Percentiles rank a stretch among this genome's conserved stretches.
These are phyloP conservation scores for Brachionus angularis DNA, from an alignment of 1,140 invertebrate genomes.

Conservation along the genomic window DNA sequence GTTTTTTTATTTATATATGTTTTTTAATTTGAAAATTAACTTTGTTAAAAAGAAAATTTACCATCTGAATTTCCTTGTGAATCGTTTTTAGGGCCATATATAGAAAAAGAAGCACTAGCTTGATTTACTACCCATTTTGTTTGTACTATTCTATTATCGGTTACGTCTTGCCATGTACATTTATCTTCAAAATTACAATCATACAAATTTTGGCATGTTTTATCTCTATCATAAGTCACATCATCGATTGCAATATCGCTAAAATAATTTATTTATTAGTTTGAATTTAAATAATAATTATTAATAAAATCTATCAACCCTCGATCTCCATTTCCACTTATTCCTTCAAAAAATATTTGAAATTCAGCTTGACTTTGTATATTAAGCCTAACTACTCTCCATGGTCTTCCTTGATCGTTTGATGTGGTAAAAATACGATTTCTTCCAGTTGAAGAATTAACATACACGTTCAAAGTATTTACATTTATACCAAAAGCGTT, in stretches of 20 bases:
- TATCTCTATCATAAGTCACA: not conserved
- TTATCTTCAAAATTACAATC: constrained; percentile 29
- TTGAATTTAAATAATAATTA: no score
- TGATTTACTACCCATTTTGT: constrained; percentile 9
- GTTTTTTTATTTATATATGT: not conserved
- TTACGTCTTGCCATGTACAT: constrained; percentile 21
- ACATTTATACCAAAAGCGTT: constrained; percentile 12
- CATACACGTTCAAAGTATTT: constrained; percentile 14
- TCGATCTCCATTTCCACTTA: not conserved
- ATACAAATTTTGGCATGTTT: constrained; percentile 14
- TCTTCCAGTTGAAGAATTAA: not conserved
- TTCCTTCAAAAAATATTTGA: constrained; percentile 27
- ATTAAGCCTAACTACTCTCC: not conserved
- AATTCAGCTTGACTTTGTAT: not conserved
- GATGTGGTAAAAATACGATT: constrained; percentile 18
- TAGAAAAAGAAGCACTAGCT: not conserved
- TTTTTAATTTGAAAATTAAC: no score
- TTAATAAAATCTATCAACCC: no score
- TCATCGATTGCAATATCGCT: constrained; percentile 21
- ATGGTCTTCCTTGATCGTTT: constrained; percentile 15
- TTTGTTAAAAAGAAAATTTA: no score
- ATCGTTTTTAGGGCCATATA: not conserved
- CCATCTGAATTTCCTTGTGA: not conserved
- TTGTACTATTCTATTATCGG: constrained; percentile 12
- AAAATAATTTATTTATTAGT: no score